Evolutionary conservation across 1,140 invertebrate species (phyloP), one percentile per base, ranked within the genome.

Genomic region (Hesperophylax magnus): DNA sequence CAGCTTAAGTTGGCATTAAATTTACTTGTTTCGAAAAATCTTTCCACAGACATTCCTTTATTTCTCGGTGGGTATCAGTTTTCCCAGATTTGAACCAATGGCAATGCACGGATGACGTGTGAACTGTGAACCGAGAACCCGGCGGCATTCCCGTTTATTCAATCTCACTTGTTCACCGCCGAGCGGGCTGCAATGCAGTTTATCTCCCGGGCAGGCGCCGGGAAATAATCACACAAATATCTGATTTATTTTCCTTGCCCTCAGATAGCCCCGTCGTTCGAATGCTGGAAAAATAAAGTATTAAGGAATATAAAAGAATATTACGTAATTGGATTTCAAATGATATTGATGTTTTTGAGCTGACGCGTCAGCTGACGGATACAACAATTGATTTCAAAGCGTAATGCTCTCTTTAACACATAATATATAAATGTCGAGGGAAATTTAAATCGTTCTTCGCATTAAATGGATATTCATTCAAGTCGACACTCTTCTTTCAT

Each of bases 151-250:
- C 39, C 56, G 71, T 56, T 77, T 76, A 83, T 81, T 81, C 79
- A 83, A 83, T 83, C 82, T 81, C 77, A 84, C 61, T 81, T 65
- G 82, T 84, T 77, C 65, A 80, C 67, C 63, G 79, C 72, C 74
- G 69, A 78, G 74, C 81, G 81, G 63, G 80, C 81, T 77, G 82
- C 77, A 80, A 81, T 84, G 82, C 79, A 84, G 80, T 81, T 81
- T 81, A 84, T 81, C 65, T 20, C 72, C 80, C 74, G 22, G 22
- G 39, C 22, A 58, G 80, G 58, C 60, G 58, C 53, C 69, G 80
- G 79, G 74, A 83, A 83, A 83, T 83, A 83, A 81, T 83, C 81
- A 54, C 69, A 81, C 76, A 81, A 72, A 81, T 80, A 83, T 83
- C 79, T 81, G 82, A 83, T 83, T 81, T 83, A 83, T 83, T 72